These are phyloP conservation scores for Ectemnius cavifrons DNA, from an alignment of 2,888 invertebrate genomes.

Conservation along the genomic window DNA sequence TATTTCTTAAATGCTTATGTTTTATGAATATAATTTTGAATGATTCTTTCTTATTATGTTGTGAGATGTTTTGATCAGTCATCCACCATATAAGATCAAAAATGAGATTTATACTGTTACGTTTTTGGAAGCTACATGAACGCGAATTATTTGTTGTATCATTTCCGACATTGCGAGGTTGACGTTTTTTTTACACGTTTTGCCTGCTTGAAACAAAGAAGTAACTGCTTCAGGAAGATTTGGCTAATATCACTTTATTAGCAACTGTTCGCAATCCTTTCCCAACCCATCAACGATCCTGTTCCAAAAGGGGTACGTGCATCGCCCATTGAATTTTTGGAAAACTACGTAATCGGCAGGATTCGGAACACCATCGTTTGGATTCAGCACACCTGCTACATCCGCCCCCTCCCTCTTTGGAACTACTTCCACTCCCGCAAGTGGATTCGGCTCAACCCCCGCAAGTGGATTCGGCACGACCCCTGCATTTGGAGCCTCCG, in stretches of 20 bases:
- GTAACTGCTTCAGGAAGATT: neutral
- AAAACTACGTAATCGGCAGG: conserved; percentile 70
- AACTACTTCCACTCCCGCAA: conserved; percentile 69
- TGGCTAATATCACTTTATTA: conserved; percentile 27
- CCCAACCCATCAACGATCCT: neutral
- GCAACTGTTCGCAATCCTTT: neutral
- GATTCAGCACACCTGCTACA: conserved; percentile 77
- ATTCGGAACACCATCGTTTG: conserved; percentile 77
- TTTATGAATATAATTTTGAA: too few species aligned
- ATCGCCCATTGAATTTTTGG: neutral
- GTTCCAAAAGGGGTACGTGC: neutral
- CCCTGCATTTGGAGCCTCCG: conserved; percentile 78
- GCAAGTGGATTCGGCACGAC: conserved; percentile 78
- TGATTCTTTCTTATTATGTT: neutral
- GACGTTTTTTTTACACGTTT: too few species aligned
- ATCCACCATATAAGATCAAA: too few species aligned
- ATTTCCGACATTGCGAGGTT: too few species aligned
- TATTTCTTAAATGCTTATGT: too few species aligned
- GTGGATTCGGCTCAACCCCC: conserved; percentile 78
- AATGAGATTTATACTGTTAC: too few species aligned
- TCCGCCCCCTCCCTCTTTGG: conserved; percentile 80
- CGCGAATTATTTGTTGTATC: too few species aligned
- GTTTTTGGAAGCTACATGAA: too few species aligned
- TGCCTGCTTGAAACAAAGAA: too few species aligned
- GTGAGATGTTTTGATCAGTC: too few species aligned